These are phyloP conservation scores for Naso thynnoides DNA, from an alignment of 2,797 vertebrate genomes.

Conservation along the genomic window DNA sequence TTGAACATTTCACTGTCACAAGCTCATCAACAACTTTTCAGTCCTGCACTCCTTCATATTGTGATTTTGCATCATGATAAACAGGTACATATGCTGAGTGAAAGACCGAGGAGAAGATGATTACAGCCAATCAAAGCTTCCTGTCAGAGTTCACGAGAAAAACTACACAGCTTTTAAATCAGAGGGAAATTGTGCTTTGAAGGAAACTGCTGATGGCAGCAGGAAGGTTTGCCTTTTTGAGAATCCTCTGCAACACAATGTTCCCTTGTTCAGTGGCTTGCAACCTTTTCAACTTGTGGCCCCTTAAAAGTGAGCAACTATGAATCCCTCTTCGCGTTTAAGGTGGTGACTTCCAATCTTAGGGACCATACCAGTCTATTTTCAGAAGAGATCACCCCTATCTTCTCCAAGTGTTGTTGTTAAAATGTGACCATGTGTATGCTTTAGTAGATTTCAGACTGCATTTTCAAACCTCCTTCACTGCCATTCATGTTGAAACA, in stretches of 20 bases:
- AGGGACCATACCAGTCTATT: too few species aligned
- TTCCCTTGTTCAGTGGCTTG: too few species aligned
- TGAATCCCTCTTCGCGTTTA: too few species aligned
- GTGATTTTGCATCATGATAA: conserved; percentile 13
- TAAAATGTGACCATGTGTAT: too few species aligned
- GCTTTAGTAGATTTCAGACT: too few species aligned
- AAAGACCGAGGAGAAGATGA: conserved; percentile 7
- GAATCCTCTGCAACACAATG: neutral
- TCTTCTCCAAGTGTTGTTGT: too few species aligned
- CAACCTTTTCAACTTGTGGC: too few species aligned
- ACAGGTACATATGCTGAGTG: neutral
- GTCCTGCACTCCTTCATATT: neutral
- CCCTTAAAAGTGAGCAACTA: too few species aligned
- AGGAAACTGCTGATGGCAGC: neutral
- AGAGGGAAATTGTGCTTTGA: neutral
- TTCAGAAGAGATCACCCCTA: too few species aligned
- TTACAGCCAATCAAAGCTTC: conserved; percentile 15
- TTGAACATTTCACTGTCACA: neutral
- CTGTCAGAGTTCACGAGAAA: neutral
- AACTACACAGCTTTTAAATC: neutral
- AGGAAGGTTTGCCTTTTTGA: neutral
- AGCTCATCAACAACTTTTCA: conserved; percentile 15
- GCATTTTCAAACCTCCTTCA: too few species aligned
- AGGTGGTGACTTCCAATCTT: too few species aligned
- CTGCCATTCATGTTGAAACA: too few species aligned